These are phyloP conservation scores for Macaria notata DNA, from an alignment of 2,888 invertebrate genomes.

Conservation along the genomic window DNA sequence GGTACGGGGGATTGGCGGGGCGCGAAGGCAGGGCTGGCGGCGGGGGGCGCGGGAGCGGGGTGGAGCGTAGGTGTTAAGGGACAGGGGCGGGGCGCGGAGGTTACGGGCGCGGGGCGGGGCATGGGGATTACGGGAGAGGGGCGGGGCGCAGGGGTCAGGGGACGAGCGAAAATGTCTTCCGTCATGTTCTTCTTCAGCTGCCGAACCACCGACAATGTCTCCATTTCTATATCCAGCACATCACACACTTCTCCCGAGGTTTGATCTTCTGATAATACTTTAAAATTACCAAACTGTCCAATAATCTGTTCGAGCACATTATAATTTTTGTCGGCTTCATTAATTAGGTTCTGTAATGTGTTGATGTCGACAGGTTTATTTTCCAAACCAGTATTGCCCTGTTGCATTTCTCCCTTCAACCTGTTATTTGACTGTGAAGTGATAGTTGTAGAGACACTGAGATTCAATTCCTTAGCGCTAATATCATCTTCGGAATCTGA, in stretches of 20 bases:
- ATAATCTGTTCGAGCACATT: too few species aligned
- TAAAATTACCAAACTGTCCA: too few species aligned
- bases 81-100: not conserved
- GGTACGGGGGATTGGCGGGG: too few species aligned
- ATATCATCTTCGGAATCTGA: not conserved
- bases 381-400: not conserved
- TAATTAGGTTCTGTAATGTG: too few species aligned
- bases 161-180: slow-evolving; percentile 1
- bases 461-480: not conserved
- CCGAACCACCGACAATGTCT: not conserved
- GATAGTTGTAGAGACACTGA: not conserved
- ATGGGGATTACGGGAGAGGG: too few species aligned
- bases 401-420: not conserved
- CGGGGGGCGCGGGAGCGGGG: too few species aligned
- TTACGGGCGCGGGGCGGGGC: too few species aligned
- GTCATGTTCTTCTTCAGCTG: not conserved
- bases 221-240: not conserved
- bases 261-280: too few species aligned
- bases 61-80: too few species aligned
- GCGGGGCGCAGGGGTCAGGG: not conserved
- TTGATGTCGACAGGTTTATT: not conserved
- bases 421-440: too few species aligned
- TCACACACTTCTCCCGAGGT: not conserved
- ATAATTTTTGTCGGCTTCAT: too few species aligned
- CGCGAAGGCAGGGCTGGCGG: too few species aligned